Evolutionary conservation across 2,888 invertebrate species (phyloP).

Genomic region (Eledona agricola): DNA sequence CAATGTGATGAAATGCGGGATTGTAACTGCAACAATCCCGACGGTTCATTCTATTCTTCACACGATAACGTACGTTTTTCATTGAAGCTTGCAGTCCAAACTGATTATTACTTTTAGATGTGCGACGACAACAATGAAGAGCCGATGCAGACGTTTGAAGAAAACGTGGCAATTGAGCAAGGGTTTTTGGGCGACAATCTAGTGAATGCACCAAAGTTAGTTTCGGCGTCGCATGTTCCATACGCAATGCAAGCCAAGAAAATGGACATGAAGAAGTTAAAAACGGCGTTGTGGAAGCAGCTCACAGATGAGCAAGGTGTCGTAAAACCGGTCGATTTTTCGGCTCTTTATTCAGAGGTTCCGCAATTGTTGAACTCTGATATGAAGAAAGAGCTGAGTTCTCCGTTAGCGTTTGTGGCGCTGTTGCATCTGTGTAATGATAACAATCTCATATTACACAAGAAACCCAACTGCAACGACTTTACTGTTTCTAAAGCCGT

Average conservation of each 20-base stretch:
- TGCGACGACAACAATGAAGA: constrained; percentile 52
- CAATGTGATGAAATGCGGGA: constrained; percentile 51
- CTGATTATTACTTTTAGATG: constrained; percentile 9
- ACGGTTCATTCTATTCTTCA: constrained; percentile 66
- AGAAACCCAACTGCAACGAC: background rate
- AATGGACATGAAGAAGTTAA: constrained; percentile 85
- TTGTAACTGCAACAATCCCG: constrained; percentile 67
- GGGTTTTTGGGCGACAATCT: constrained; percentile 65
- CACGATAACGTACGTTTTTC: constrained; percentile 36
- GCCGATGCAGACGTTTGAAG: constrained; percentile 54
- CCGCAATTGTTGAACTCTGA: constrained; percentile 67
- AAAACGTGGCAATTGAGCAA: constrained; percentile 44
- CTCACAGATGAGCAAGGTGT: constrained; percentile 42
- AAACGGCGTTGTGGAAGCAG: constrained; percentile 77
- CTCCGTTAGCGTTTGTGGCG: constrained; percentile 81
- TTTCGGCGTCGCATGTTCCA: constrained; percentile 76
- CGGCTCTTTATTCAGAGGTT: constrained; percentile 66
- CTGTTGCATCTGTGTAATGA: constrained; percentile 88
- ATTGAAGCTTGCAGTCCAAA: constrained; percentile 1
- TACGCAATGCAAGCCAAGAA: constrained; percentile 87
- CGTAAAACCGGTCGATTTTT: constrained; percentile 62
- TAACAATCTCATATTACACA: constrained; percentile 64
- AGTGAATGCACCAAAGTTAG: constrained; percentile 73
- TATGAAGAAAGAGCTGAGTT: constrained; percentile 78
- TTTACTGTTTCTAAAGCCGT: too few relatives aligned